A percentile compares a stretch with the other conserved stretches of the same genome.
Evolutionary conservation across 2,888 invertebrate species (phyloP).

Genomic region (Agrilus mali): DNA sequence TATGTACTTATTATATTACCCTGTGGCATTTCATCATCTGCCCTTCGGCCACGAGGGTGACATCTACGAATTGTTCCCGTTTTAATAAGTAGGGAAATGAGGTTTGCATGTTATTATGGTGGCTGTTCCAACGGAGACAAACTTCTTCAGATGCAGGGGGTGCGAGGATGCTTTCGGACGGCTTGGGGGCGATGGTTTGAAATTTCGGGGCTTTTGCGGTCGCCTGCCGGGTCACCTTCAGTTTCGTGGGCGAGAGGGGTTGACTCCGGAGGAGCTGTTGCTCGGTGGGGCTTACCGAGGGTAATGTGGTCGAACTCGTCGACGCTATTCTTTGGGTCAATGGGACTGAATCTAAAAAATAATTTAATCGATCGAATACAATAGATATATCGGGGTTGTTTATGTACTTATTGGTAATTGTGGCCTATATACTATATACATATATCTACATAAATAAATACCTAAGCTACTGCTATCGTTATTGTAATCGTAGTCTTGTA

Average conservation of each 20-base stretch:
- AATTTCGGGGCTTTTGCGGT: slow-evolving; percentile 8
- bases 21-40: slow-evolving; percentile 41
- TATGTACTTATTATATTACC: slow-evolving; percentile 19
- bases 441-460: background rate
- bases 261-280: slow-evolving; percentile 22
- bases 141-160: slow-evolving; percentile 24
- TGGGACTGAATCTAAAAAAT: slow-evolving; percentile 26
- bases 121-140: slow-evolving; percentile 43
- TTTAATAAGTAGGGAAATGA: slow-evolving; percentile 37
- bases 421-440: background rate
- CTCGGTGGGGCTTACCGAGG: slow-evolving; percentile 3
- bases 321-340: slow-evolving; percentile 19
- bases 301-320: slow-evolving; percentile 3
- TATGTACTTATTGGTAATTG: no score
- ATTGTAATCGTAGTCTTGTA: no score
- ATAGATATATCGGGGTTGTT: no score
- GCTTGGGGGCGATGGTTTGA: slow-evolving; percentile 15
- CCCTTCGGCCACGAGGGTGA: slow-evolving; percentile 42
- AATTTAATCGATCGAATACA: no score
- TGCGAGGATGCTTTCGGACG: slow-evolving; percentile 5
- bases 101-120: slow-evolving; percentile 41
- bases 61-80: slow-evolving; percentile 41
- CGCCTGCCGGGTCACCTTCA: slow-evolving; percentile 26
- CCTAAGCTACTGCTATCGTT: no score
- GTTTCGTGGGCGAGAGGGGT: slow-evolving; percentile 27